Evolutionary conservation across 2,797 vertebrate species (phyloP).

Genomic region (Cirrhinus molitorella): DNA sequence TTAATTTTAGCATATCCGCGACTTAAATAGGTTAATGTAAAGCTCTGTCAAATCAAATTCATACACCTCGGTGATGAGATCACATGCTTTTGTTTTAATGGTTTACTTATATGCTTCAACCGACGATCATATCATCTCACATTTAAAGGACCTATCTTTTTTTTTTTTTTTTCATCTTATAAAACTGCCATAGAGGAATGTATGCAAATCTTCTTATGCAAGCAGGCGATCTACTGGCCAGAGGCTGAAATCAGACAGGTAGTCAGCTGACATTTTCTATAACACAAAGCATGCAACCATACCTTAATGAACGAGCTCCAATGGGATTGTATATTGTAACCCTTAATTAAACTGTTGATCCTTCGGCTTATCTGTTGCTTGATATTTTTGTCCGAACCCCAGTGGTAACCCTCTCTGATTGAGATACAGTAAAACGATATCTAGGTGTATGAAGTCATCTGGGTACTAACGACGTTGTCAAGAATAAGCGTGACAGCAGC

Average conservation of each 20-base stretch:
- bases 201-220: conserved; percentile 11
- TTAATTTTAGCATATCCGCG: neutral
- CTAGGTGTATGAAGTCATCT: conserved; percentile 42
- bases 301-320: conserved; percentile 41
- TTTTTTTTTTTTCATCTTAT: neutral
- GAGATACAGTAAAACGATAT: conserved; percentile 23
- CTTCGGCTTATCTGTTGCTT: conserved; percentile 28
- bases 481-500: conserved; percentile 18
- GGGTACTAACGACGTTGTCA: conserved; percentile 24
- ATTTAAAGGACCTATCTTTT: neutral
- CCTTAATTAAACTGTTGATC: conserved; percentile 41
- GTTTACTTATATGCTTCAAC: neutral
- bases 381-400: conserved; percentile 10
- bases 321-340: neutral
- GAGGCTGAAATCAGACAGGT: conserved; percentile 46
- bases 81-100: neutral
- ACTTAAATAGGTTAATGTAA: neutral
- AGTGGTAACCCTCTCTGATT: conserved; percentile 4
- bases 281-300: conserved; percentile 38
- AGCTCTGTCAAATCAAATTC: neutral
- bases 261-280: conserved; percentile 38
- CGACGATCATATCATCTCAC: neutral
- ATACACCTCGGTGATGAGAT: neutral
- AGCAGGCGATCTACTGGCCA: neutral
- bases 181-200: neutral